Base-by-base conservation (phyloP, 2,797 vertebrate genomes). In the Propithecus deckenii region DNA sequence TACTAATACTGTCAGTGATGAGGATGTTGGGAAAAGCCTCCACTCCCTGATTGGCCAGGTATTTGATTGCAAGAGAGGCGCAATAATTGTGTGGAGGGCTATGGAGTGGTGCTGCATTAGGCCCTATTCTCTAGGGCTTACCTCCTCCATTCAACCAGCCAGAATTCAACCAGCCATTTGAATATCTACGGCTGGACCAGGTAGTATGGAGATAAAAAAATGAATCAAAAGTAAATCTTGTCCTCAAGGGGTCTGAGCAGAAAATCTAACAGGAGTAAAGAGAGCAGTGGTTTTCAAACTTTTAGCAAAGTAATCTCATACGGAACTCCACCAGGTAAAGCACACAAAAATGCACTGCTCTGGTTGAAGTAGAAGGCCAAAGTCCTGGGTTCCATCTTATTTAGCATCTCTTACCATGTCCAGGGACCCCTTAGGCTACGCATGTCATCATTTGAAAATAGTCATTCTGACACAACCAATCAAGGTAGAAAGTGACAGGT, bases 241-340 rank as follows among this genome's bases (percentile, higher is more conserved):
- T 59, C 46, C 5, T 65, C 48, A 86, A 72, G 30, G 30, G 6
- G 48, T 83, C 61, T 86, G 61, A 86, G 50, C 18, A 95, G 38
- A 94, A 96, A 86, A 79, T 57, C 61, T 59, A 86, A 93, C 7
- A 84, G 23, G 8, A 52, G 50, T 59, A 78, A 94, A 97, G 78
- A 91, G 1, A 78, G 23, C 10, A 87, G 12, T 65, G 2, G 6
- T 95, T 87, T 94, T 86, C 48, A 89, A 46, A 94, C 0, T 74
- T 89, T 67, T 32, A 81, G 25, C 28, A 85, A 79, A 59, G 61
- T 12, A 52, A 76, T 61, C 30, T 75, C 52, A 61, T 7, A 46
- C 2, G 32, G 4, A 97, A 78, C 25, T 67, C 61, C 17, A 52
- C 4, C 2, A 69, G 41, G n/a, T 93, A 78, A 90, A 81, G 65